Evolutionary conservation across 2,888 invertebrate genomes (phyloP).

Genomic region (Lordiphosa andalusiaca): DNA sequence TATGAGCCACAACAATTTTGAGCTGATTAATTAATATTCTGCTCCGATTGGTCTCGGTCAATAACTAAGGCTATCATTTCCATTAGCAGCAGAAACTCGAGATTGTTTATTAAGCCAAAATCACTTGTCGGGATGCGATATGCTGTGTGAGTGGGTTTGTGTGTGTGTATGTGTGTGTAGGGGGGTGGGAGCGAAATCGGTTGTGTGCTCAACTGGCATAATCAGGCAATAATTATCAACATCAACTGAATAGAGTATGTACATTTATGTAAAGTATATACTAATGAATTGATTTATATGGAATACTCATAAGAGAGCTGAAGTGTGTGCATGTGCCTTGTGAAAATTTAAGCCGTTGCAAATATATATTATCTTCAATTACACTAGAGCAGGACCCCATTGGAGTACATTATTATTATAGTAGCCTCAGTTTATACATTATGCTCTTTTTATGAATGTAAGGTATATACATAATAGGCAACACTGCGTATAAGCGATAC

Average conservation of each 20-base stretch:
- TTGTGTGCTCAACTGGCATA: conserved; percentile 44
- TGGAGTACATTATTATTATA: too few species aligned
- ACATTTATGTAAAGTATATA: conserved; percentile 11
- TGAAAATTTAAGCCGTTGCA: conserved; percentile 32
- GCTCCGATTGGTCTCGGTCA: neutral
- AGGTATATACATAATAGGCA: too few species aligned
- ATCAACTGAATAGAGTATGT: conserved; percentile 25
- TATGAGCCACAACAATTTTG: conserved; percentile 8
- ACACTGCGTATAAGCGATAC: too few species aligned
- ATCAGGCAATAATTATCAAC: conserved; percentile 50
- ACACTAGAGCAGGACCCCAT: too few species aligned
- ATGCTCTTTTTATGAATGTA: too few species aligned
- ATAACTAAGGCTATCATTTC: conserved; percentile 32
- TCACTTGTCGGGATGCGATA: conserved; percentile 62
- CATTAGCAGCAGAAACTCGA: conserved; percentile 31
- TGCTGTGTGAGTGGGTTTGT: conserved; percentile 14
- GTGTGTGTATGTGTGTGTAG: conserved; percentile 19
- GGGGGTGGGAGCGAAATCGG: conserved; percentile 15
- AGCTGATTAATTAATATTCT: conserved; percentile 22
- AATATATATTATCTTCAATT: neutral
- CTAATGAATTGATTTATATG: conserved; percentile 46
- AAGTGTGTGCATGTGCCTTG: conserved; percentile 20
- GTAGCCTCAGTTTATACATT: too few species aligned
- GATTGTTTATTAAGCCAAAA: conserved; percentile 46
- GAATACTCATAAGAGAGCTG: conserved; percentile 21